These are phyloP conservation scores for Eudemis profundana DNA, from an alignment of 2,888 invertebrate genomes.

Conservation along the genomic window DNA sequence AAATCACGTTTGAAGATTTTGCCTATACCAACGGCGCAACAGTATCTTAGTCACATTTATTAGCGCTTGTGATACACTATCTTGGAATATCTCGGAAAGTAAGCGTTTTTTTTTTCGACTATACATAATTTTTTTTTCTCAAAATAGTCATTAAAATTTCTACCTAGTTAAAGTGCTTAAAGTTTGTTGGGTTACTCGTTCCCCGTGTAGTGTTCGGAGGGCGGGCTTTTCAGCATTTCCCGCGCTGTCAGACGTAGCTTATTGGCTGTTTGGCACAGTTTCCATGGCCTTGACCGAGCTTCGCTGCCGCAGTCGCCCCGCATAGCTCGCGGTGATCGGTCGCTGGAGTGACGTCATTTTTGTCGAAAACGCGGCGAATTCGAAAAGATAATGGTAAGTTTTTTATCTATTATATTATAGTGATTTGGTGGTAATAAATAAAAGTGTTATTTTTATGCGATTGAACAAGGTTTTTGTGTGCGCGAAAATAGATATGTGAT, in stretches of 20 bases:
- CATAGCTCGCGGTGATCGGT: constrained; percentile 61
- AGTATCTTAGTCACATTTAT: too few relatives aligned
- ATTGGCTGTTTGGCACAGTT: constrained; percentile 76
- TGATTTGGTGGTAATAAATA: neutral
- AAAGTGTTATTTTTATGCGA: constrained; percentile 2
- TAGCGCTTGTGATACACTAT: too few relatives aligned
- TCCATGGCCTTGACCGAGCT: constrained; percentile 76
- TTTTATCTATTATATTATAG: constrained; percentile 7
- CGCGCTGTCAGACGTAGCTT: constrained; percentile 70
- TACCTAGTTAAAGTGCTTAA: too few relatives aligned
- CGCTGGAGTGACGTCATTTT: constrained; percentile 50
- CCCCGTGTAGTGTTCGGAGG: neutral
- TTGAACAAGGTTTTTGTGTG: neutral
- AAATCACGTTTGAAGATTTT: too few relatives aligned
- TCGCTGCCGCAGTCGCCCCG: constrained; percentile 72
- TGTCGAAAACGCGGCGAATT: constrained; percentile 58
- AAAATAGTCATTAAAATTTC: too few relatives aligned
- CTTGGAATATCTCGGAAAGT: too few relatives aligned
- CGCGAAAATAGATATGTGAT: constrained; percentile 40
- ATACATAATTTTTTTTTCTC: too few relatives aligned
- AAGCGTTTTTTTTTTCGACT: too few relatives aligned
- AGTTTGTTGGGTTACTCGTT: too few relatives aligned
- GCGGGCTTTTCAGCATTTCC: constrained; percentile 61
- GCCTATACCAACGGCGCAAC: too few relatives aligned
- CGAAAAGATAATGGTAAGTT: constrained; percentile 73